Conservation (phyloP, 1,140 invertebrate species). For the Eriocheir sinensis region DNA sequence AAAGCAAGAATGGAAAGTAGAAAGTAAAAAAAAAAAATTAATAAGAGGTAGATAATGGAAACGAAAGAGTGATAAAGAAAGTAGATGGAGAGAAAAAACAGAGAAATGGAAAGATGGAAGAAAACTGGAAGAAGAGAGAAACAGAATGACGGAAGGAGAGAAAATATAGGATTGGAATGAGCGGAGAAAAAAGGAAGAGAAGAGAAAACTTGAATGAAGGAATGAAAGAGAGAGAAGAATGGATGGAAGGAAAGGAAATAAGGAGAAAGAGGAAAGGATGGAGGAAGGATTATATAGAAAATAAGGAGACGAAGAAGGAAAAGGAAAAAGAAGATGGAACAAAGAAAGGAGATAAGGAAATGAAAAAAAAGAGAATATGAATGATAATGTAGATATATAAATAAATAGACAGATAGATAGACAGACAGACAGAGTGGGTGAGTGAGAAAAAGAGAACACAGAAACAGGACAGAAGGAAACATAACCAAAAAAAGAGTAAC, state of each 20-base stretch:
- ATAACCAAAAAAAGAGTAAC: neutral
- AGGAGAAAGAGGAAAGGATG: too few relatives aligned
- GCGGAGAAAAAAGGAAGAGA: neutral
- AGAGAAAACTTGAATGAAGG: neutral
- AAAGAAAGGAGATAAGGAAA: neutral
- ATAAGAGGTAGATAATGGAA: too few relatives aligned
- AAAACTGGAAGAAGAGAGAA: neutral
- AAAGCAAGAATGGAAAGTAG: neutral
- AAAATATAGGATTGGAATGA: neutral
- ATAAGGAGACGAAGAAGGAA: neutral
- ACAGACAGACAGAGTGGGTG: neutral
- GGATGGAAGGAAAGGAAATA: neutral
- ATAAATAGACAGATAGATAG: conserved; percentile 1
- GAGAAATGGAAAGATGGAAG: neutral
- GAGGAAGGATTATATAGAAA: neutral
- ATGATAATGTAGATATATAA: neutral
- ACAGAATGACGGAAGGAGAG: neutral
- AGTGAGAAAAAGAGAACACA: neutral
- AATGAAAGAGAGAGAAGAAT: neutral
- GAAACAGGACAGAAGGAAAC: neutral
- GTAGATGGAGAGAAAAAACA: neutral
- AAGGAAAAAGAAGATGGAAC: neutral
- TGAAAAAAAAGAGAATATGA: neutral
- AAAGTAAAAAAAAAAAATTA: neutral
- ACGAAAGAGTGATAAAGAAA: neutral